These are phyloP conservation scores for Neodiprion virginianus DNA, from an alignment of 1,140 invertebrate species.

Conservation along the genomic window DNA sequence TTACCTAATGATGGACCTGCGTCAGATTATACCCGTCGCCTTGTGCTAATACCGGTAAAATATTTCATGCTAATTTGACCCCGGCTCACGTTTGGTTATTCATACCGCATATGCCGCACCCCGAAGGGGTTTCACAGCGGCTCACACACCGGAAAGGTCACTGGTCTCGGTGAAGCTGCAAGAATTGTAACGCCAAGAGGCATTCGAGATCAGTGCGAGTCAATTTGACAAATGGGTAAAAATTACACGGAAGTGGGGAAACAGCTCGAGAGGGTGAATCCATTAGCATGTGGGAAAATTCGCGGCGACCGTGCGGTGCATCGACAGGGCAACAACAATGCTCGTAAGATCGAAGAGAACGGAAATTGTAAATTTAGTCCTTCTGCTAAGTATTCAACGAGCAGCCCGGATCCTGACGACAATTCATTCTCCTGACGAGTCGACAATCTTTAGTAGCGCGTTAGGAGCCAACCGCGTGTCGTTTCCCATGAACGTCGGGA, in stretches of 20 bases:
- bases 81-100: background rate
- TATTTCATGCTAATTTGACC: background rate
- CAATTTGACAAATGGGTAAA: too few relatives aligned
- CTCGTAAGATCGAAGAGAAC: too few relatives aligned
- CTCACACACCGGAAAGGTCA: background rate
- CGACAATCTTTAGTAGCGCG: background rate
- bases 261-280: too few relatives aligned
- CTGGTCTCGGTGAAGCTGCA: too few relatives aligned
- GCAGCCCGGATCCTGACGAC: slow-evolving; percentile 11
- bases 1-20: background rate
- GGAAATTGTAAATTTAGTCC: background rate
- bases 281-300: too few relatives aligned
- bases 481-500: slow-evolving; percentile 6
- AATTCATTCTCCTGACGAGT: slow-evolving; percentile 18
- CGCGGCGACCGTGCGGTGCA: too few relatives aligned
- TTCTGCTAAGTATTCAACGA: slow-evolving; percentile 7
- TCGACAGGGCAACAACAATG: too few relatives aligned
- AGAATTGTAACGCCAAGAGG: background rate
- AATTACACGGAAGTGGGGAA: too few relatives aligned
- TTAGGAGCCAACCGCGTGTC: background rate
- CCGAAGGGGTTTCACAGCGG: background rate
- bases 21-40: background rate
- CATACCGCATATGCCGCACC: background rate
- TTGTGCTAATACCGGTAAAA: background rate
- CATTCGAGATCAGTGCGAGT: background rate